A percentile compares a stretch with the other conserved stretches of the same genome.
Conservation (phyloP, 2,888 invertebrate genomes). For the Aelia acuminata region DNA sequence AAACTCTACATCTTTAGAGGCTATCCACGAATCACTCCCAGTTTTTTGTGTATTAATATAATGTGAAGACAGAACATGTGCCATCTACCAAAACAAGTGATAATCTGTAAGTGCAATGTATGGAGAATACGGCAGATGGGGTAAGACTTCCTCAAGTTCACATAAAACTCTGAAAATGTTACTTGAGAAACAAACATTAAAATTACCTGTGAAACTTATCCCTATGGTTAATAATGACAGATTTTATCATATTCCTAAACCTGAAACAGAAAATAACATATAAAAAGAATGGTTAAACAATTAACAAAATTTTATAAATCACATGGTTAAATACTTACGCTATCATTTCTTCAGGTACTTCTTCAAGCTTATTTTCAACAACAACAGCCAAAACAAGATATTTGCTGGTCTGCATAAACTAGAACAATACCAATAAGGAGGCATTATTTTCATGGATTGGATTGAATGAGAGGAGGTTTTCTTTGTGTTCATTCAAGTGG, state of each 20-base stretch:
- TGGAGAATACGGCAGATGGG: no score
- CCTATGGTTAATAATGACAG: slow-evolving; percentile 81
- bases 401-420: slow-evolving; percentile 87
- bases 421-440: slow-evolving; percentile 67
- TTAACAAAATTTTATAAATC: neutral
- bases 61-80: no score
- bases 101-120: no score
- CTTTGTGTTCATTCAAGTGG: no score
- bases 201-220: slow-evolving; percentile 80
- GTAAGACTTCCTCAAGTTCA: no score
- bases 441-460: no score
- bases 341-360: slow-evolving; percentile 83
- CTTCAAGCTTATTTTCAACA: slow-evolving; percentile 87
- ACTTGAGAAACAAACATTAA: neutral
- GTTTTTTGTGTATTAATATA: no score
- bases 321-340: slow-evolving; percentile 70
- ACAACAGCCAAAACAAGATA: slow-evolving; percentile 89
- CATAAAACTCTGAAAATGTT: neutral
- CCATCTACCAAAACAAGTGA: no score
- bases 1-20: no score
- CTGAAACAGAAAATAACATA: slow-evolving; percentile 67
- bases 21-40: no score
- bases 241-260: slow-evolving; percentile 87
- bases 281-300: neutral
- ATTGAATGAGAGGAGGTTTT: no score